Evolutionary conservation across 2,888 invertebrate species (phyloP), one percentile per base, ranked within the genome.

Genomic region (Caenorhabditis drosophilae): DNA sequence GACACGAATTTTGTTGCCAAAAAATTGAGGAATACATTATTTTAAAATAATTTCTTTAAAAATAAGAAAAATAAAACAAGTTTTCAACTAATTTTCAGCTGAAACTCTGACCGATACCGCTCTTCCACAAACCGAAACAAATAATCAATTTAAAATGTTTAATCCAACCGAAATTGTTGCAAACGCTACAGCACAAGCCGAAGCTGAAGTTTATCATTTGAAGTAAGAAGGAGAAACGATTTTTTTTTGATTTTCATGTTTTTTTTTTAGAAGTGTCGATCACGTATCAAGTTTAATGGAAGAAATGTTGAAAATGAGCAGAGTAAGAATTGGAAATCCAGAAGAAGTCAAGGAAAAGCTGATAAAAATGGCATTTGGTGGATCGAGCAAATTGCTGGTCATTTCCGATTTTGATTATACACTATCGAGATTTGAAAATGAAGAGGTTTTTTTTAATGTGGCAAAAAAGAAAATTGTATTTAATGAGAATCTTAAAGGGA

Each of bases 401-500:
- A 81, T 81, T 54, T 71, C 75, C 9, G 81, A 81, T 54, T 81
- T 81, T 42, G 81, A 81, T 58, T 79, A 71, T 69, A 83, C 83
- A 2, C 52, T 83, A 9, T 77, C 80, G 12, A 67, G 80, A 12
- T 74, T 67, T 46, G 60, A 53, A 7, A 77, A 79, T 54, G 72
- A 70, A 41, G 45, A 63, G 18, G 48, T 31, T 22, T n/a, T n/a
- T n/a, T n/a, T n/a, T n/a, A n/a, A n/a, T n/a, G n/a, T n/a, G n/a
- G n/a, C n/a, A n/a, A n/a, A n/a, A n/a, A n/a, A n/a, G n/a, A n/a
- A n/a, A n/a, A n/a, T n/a, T n/a, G n/a, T n/a, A n/a, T n/a, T n/a
- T n/a, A n/a, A n/a, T n/a, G n/a, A n/a, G n/a, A n/a, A n/a, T n/a
- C n/a, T n/a, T n/a, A n/a, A 20, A 64, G n/a, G 83, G 82, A 12